Evolutionary conservation across 2,797 vertebrate genomes (phyloP).

Genomic region (Characodon lateralis): DNA sequence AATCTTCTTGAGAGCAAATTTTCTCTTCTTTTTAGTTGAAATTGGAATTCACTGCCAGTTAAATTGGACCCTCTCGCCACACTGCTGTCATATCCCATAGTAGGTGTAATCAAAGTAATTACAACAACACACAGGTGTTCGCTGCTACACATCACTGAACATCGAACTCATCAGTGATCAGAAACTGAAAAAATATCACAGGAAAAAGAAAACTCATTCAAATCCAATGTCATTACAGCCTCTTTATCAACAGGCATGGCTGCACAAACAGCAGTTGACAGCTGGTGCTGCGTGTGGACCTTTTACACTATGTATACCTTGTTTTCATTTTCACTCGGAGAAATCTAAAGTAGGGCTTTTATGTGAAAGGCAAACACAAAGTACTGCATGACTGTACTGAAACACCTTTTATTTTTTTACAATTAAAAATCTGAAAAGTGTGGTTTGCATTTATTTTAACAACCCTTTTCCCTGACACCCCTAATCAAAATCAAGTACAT

Average conservation of each 20-base stretch:
- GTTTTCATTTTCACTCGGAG: constrained; percentile 71
- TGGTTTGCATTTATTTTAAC: too few species aligned
- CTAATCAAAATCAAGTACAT: too few species aligned
- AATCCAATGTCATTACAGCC: constrained; percentile 74
- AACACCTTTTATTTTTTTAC: too few species aligned
- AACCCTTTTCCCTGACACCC: too few species aligned
- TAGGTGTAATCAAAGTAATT: constrained; percentile 81
- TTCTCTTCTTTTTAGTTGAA: constrained; percentile 55
- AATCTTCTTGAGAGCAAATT: constrained; percentile 54
- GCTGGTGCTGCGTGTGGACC: constrained; percentile 60
- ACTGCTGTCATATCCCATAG: constrained; percentile 65
- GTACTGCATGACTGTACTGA: background rate
- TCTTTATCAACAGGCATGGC: constrained; percentile 64
- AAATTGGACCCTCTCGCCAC: constrained; percentile 60
- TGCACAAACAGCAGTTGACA: constrained; percentile 66
- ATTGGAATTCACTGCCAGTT: constrained; percentile 66
- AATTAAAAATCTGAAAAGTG: background rate
- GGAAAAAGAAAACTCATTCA: constrained; percentile 44
- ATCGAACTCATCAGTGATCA: constrained; percentile 51
- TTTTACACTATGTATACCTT: constrained; percentile 65
- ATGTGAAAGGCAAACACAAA: background rate
- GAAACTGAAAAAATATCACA: constrained; percentile 43
- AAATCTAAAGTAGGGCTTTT: constrained; percentile 50
- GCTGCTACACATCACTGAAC: constrained; percentile 52
- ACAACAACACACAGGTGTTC: constrained; percentile 76